Evolutionary conservation across 1,140 invertebrate species (phyloP).

Genomic region (Oncopeltus fasciatus): DNA sequence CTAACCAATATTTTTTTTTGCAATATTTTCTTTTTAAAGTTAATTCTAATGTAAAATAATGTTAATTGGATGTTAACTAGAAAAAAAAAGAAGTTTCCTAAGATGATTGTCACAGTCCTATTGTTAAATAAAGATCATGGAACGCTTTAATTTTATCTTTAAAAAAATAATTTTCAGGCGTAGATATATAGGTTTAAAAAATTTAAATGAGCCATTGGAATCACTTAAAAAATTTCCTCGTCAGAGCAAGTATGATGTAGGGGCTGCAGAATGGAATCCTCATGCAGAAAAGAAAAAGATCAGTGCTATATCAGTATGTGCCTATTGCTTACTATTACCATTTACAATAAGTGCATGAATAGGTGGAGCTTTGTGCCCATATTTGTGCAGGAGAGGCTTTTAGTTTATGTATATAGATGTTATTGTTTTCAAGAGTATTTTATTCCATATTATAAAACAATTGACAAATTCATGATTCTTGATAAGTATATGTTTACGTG

Average conservation of each 20-base stretch:
- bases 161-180: slow-evolving; percentile 37
- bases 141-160: not conserved
- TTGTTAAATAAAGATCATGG: not conserved
- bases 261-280: slow-evolving; percentile 83
- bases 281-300: slow-evolving; percentile 57
- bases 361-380: too few relatives aligned
- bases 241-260: slow-evolving; percentile 35
- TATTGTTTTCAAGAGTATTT: too few relatives aligned
- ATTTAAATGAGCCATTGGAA: slow-evolving; percentile 54
- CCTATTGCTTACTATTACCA: too few relatives aligned
- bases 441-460: too few relatives aligned
- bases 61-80: not conserved
- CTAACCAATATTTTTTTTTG: not conserved
- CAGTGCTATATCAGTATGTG: slow-evolving; percentile 67
- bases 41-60: not conserved
- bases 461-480: too few relatives aligned
- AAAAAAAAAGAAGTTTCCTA: not conserved
- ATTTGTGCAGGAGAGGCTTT: too few relatives aligned
- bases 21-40: not conserved
- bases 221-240: slow-evolving; percentile 44
- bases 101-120: not conserved
- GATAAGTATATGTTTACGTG: too few relatives aligned
- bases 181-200: slow-evolving; percentile 65
- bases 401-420: too few relatives aligned
- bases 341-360: too few relatives aligned